A percentile compares a stretch with the other conserved stretches of the same genome.
Evolutionary conservation across 2,888 invertebrate species (phyloP).

Genomic region (Limnephilus lunatus): DNA sequence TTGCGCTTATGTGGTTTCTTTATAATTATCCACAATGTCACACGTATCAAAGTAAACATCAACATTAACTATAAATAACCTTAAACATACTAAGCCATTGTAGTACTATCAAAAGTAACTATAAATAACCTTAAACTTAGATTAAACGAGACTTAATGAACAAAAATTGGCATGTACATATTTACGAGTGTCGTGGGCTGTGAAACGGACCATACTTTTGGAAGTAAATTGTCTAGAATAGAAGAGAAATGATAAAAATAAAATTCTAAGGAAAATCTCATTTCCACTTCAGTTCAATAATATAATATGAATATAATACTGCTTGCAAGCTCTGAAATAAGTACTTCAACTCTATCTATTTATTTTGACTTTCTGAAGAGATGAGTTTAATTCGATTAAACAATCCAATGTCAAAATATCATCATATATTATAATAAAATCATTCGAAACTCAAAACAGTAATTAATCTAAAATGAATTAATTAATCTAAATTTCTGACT

Average conservation of each 20-base stretch:
- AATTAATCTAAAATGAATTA: not conserved
- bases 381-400: no score
- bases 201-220: not conserved
- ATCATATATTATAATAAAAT: not conserved
- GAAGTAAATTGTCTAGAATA: not conserved
- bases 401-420: not conserved
- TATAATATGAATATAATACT: no score
- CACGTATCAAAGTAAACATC: not conserved
- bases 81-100: no score
- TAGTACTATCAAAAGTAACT: no score
- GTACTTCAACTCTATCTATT: not conserved
- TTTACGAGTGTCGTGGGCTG: not conserved
- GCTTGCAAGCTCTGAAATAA: no score
- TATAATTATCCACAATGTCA: not conserved
- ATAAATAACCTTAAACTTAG: no score
- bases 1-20: slow-evolving; percentile 40
- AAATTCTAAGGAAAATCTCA: no score
- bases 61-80: not conserved
- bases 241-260: no score
- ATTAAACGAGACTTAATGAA: no score
- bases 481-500: not conserved
- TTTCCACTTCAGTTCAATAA: no score
- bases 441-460: not conserved
- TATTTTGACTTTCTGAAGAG: no score
- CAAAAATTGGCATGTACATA: no score